Percentiles rank a stretch among this genome's conserved stretches.
Conservation (phyloP, 1,140 invertebrate genomes). For the Drosophila virilis region DNA sequence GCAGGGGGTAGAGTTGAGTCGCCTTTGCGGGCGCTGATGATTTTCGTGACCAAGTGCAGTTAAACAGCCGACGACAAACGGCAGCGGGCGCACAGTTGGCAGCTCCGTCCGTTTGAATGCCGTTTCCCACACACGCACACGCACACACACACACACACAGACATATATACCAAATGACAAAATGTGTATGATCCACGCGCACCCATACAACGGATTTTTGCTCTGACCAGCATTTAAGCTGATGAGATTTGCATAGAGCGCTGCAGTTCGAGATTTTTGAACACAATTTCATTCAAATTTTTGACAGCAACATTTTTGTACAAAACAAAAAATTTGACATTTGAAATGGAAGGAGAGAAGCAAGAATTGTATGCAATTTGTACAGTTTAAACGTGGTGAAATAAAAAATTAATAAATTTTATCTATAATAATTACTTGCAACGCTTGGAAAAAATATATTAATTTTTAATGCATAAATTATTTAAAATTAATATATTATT, state of each 20-base stretch:
- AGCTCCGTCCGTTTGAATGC: conserved; percentile 51
- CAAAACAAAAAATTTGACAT: background rate
- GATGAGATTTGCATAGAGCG: conserved; percentile 53
- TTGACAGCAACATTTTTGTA: background rate
- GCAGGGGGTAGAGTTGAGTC: background rate
- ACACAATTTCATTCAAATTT: conserved; percentile 27
- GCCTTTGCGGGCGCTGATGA: conserved; percentile 52
- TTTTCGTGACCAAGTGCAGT: conserved; percentile 82
- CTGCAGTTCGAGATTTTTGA: conserved; percentile 19
- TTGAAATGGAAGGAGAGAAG: background rate
- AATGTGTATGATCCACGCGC: conserved; percentile 32
- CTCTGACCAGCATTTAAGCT: conserved; percentile 50
- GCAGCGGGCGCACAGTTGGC: conserved; percentile 52
- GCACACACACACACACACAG: background rate
- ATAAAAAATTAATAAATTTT: too few species aligned
- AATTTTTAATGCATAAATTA: too few species aligned
- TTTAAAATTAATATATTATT: too few species aligned
- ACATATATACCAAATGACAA: conserved; percentile 10
- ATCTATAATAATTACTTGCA: too few species aligned
- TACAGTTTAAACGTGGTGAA: too few species aligned
- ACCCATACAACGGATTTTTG: conserved; percentile 18
- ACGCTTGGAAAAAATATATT: too few species aligned
- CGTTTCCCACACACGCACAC: conserved; percentile 29
- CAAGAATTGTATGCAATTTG: too few species aligned
- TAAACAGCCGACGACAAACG: conserved; percentile 75